Base-by-base conservation (phyloP, 2,797 vertebrate genomes). In the Enteromius mattozi region DNA sequence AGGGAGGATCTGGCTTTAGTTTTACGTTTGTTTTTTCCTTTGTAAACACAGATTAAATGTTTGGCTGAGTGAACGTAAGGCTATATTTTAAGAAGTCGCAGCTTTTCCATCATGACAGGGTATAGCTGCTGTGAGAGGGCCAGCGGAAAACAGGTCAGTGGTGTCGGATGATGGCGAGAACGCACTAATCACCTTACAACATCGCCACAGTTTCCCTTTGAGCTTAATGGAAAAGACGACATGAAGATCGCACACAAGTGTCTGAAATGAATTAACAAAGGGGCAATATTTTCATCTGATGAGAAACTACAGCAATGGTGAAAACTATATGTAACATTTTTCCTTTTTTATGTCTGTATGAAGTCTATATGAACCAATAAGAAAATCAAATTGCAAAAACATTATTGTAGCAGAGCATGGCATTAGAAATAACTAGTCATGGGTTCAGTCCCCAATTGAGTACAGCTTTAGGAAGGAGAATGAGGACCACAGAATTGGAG, bases 61-160 rank as follows among this genome's bases (percentile, higher is more conserved):
- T 42, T 4, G 35, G 21, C 51, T 14, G 35, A 4, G 8, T 59
- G 33, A 42, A 40, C 1, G 59, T 27, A 78, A 61, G 56, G 4
- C 10, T 30, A 16, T 30, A 30, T 63, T 21, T 63, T 1, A 27
- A 30, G 37, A 27, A 27, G 75, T 45, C n/a, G 0, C 37, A 45
- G 40, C 12, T 27, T 78, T 40, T 77, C n/a, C 19, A 5, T 42
- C 75, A 7, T 78, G 35, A 27, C 21, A 27, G 54, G 27, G n/a
- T 54, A 45, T 13, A 42, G 47, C 10, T 13, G 51, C 66, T 74
- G 63, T 33, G 74, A 75, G 63, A n/a, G 42, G 78, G 80, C 30
- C 74, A 47, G 61, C 65, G 63, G 70, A 33, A 82, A 83, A 65
- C 35, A 56, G 82, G 82, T 54, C 84, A 63, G 78, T 87, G 84